Conservation (phyloP, 2,113 vertebrate genomes). For the Dendrocopos noguchii region DNA sequence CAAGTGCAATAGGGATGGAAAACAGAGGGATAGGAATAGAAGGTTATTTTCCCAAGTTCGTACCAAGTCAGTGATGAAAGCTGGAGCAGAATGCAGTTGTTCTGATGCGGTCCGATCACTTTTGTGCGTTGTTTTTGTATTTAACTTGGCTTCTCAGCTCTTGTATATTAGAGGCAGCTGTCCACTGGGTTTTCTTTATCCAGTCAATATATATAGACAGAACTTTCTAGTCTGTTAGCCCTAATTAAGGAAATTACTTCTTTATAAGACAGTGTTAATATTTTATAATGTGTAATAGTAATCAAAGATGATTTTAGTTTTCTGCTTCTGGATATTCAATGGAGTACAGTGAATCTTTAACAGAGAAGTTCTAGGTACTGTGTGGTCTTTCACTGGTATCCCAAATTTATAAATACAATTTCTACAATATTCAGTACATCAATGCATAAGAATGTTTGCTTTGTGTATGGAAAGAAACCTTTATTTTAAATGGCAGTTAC, state of each 20-base stretch:
- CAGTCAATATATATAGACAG: background rate
- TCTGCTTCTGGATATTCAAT: background rate
- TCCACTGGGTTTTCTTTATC: background rate
- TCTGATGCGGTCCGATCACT: background rate
- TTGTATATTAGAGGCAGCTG: background rate
- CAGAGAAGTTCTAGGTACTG: background rate
- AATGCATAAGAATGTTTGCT: rapidly evolving
- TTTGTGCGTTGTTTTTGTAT: background rate
- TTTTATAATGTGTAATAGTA: background rate
- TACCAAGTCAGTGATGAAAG: background rate
- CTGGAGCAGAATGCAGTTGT: background rate
- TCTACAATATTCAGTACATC: background rate
- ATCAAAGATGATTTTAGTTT: background rate
- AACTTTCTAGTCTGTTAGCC: background rate
- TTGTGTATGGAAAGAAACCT: background rate
- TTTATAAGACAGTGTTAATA: background rate
- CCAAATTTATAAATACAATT: background rate
- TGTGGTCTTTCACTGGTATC: background rate
- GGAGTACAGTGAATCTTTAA: background rate
- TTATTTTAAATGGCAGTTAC: background rate
- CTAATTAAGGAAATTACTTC: background rate
- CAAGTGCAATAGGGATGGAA: background rate
- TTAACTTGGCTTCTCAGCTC: background rate
- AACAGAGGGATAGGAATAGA: background rate
- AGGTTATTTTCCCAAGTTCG: background rate